Evolutionary conservation across 2,888 invertebrate genomes (phyloP), one percentile per base, ranked within the genome.

Genomic region (Sphaerophoria taeniata): DNA sequence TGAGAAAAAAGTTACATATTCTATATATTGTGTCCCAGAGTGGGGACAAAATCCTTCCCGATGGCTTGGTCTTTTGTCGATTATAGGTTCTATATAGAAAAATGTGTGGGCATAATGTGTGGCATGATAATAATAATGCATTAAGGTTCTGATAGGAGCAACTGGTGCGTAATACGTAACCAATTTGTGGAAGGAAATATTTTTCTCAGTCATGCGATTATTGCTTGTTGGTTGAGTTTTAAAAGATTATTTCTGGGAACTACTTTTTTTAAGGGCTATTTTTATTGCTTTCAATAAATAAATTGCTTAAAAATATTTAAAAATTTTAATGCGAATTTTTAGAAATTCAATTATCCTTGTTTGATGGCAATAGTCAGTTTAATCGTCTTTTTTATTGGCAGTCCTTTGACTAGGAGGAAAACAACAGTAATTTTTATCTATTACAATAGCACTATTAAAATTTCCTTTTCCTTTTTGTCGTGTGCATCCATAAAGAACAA

Each of bases 91-190:
- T 58, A 5, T 12, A 24, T 16, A 45, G 12, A 45, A 9, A 14
- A n/a, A n/a, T n/a, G n/a, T 33, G 31, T 11, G 9, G 36, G 49
- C 33, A 43, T 53, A 34, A n/a, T 34, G 56, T 36, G 12, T 34
- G 47, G 14, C 11, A 65, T 34, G 58, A 56, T 75, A 67, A 67
- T 24, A 9, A 65, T 55, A 33, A 51, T 34, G 49, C 31, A 69
- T 69, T 49, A 49, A 43, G 58, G 67, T 53, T n/a, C 24, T 51
- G 55, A 45, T 61, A 58, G 73, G 11, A 78, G 78, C 79, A 79
- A 73, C 79, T 79, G 79, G 79, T 79, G 67, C 79, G 67, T 61
- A 53, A 39, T 74, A 60, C 73, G 58, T 79, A 73, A 78, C 65
- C 47, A 72, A 65, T 77, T 77, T 77, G 49, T 16, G 34, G 56